These are phyloP conservation scores for Yponomeuta cagnagella DNA, from an alignment of 2,888 invertebrate genomes.

Conservation along the genomic window DNA sequence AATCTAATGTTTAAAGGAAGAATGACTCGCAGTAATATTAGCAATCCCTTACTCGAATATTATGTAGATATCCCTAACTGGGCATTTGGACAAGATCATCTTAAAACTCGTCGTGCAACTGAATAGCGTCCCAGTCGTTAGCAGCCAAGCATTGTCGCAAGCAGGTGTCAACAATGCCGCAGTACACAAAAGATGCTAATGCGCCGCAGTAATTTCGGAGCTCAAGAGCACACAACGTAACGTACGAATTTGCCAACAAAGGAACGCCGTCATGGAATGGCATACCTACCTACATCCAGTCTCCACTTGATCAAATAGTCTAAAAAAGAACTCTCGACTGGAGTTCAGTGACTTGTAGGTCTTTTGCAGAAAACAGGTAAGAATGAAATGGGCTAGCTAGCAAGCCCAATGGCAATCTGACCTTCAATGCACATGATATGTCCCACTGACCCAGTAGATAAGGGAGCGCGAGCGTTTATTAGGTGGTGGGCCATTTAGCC, in stretches of 20 bases:
- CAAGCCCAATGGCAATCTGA: too few relatives aligned
- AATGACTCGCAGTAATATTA: too few relatives aligned
- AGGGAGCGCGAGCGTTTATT: too few relatives aligned
- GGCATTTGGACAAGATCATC: too few relatives aligned
- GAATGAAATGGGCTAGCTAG: too few relatives aligned
- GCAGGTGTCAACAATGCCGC: not conserved
- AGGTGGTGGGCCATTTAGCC: too few relatives aligned
- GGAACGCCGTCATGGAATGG: not conserved
- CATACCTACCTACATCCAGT: not conserved
- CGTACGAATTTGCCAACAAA: not conserved
- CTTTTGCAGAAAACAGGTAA: not conserved
- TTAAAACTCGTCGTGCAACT: not conserved
- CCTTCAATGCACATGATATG: too few relatives aligned
- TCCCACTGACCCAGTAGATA: too few relatives aligned
- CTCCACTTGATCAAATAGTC: constrained; percentile 9
- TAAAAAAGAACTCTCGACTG: not conserved
- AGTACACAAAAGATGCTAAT: not conserved
- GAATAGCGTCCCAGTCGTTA: not conserved
- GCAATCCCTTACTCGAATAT: too few relatives aligned
- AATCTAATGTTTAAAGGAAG: too few relatives aligned
- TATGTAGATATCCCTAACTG: too few relatives aligned
- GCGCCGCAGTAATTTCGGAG: constrained; percentile 1
- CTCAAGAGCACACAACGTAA: not conserved
- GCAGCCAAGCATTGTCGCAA: not conserved
- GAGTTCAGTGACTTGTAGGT: not conserved